Conservation (phyloP, 2,888 invertebrate genomes). For the Phaonia tiefii region DNA sequence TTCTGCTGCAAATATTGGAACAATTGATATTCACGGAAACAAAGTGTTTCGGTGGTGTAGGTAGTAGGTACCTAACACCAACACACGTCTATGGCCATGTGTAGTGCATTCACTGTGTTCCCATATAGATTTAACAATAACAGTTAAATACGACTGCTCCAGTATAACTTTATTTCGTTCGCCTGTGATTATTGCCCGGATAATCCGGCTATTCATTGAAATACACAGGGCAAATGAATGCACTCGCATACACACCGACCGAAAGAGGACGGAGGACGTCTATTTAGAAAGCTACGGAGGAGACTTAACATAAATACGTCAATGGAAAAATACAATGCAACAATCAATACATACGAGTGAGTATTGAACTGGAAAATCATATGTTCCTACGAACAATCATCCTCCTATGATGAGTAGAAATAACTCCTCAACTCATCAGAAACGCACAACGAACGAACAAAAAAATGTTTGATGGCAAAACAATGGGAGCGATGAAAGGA, state of each 20-base stretch:
- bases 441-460: constrained; percentile 36
- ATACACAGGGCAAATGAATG: constrained; percentile 31
- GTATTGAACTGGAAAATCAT: not conserved
- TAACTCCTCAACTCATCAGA: constrained; percentile 16
- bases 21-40: constrained; percentile 23
- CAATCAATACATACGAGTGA: constrained; percentile 50
- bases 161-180: constrained; percentile 74
- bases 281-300: constrained; percentile 53
- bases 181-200: constrained; percentile 77
- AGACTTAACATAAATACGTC: constrained; percentile 40
- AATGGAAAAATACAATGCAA: constrained; percentile 59
- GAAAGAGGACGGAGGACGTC: constrained; percentile 45
- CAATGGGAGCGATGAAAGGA: constrained; percentile 73
- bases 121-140: constrained; percentile 22
- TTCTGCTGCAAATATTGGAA: constrained; percentile 54
- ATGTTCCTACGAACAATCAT: not conserved
- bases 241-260: constrained; percentile 33
- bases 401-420: not conserved
- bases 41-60: not conserved
- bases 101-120: no score
- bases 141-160: constrained; percentile 67
- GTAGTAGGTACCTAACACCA: constrained; percentile 1
- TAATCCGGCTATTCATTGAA: constrained; percentile 75
- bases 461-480: constrained; percentile 60
- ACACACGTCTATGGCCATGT: not conserved